Evolutionary conservation across 2,113 vertebrate species (phyloP), one percentile per base, ranked within the genome.

Genomic region (Lophotis ruficrista): DNA sequence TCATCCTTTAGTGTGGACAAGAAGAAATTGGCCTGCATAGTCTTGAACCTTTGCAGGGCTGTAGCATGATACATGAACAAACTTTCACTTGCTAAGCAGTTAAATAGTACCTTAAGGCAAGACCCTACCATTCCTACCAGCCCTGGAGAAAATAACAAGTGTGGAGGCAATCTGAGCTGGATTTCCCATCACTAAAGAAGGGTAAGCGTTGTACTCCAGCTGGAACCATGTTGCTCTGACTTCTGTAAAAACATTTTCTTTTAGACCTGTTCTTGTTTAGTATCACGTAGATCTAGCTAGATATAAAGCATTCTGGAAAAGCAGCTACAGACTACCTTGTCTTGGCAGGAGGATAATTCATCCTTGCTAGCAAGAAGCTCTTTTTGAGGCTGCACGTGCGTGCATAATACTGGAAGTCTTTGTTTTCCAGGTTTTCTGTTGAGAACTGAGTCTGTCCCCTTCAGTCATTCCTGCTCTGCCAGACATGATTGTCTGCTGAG

Each of bases 381-480:
- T 73, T 80, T 87, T 22, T 51, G 83, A 87, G 38, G 83, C 83
- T 89, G 68, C 68, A 78, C 38, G 45, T 53, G 33, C 30, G 13
- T 41, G 48, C 8, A 8, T 80, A 79, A 75, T 48, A 57, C 78
- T 87, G 58, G 41, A 85, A 83, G 85, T 81, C 75, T 71, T 84
- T 92, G 51, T 92, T 93, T 96, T 83, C 70, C 28, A 89, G 53
- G 53, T n/a, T 93, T 90, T 93, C 87, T 86, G 22, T 83, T 82
- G 37, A 65, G 78, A 77, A 35, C 15, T 15, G 43, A 82, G 61
- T 60, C 33, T 61, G 38, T 87, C 41, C 43, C 25, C 70, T 91
- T 91, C 41, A 64, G 0, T 79, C 48, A 45, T 87, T 87, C 50
- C 50, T 80, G 15, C 57, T 94, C 41, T 91, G 73, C 65, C 66